These are phyloP conservation scores for Vollenhovia emeryi DNA, from an alignment of 1,140 invertebrate species.

Conservation along the genomic window DNA sequence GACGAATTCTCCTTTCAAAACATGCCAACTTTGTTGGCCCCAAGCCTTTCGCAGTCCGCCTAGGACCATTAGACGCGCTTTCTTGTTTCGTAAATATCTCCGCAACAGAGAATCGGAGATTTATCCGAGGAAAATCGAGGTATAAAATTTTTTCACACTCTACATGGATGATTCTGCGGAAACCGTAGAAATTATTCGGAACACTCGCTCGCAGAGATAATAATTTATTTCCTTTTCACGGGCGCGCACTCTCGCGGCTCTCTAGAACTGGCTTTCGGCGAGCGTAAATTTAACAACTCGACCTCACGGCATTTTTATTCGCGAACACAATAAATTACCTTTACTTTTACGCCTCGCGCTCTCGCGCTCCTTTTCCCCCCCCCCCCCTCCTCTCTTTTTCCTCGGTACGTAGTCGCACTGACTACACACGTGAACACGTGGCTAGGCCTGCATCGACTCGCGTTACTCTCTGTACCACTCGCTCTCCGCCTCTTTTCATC, in stretches of 20 bases:
- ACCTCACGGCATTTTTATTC: constrained; percentile 53
- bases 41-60: neutral
- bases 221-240: constrained; percentile 45
- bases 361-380: neutral
- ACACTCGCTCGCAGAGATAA: constrained; percentile 27
- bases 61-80: neutral
- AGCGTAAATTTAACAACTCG: constrained; percentile 56
- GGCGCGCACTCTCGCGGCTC: neutral
- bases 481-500: neutral
- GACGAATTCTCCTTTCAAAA: neutral
- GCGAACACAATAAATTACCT: constrained; percentile 52
- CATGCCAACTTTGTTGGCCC: neutral
- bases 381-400: neutral
- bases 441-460: constrained; percentile 36
- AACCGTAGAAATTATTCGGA: constrained; percentile 26
- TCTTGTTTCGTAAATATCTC: neutral
- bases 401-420: constrained; percentile 13
- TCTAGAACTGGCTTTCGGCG: constrained; percentile 39
- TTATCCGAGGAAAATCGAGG: neutral
- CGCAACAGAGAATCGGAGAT: neutral
- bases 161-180: neutral
- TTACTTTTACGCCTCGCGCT: constrained; percentile 44
- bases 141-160: constrained; percentile 1
- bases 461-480: constrained; percentile 14
- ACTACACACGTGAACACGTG: constrained; percentile 26